Conservation (phyloP, 2,797 vertebrate species). For the Falco naumanni region DNA sequence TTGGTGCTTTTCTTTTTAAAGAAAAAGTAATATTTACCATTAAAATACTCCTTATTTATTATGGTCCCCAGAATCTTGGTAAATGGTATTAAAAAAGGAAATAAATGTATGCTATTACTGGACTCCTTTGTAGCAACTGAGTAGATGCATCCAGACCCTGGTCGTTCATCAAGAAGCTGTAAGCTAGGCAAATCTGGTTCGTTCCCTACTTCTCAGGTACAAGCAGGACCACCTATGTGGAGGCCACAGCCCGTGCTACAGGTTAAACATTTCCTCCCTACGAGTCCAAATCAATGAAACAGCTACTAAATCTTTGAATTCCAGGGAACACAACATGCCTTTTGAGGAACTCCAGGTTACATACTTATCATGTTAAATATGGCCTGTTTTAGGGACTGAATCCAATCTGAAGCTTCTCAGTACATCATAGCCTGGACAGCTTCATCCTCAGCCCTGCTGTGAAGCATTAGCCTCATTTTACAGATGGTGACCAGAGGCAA, state of each 20-base stretch:
- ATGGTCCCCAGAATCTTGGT: not conserved
- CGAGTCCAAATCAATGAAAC: not conserved
- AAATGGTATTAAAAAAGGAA: not conserved
- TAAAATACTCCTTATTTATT: not conserved
- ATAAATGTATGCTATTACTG: not conserved
- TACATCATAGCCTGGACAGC: not conserved
- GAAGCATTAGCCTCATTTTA: not conserved
- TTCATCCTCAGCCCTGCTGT: not conserved
- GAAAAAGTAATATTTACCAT: not conserved
- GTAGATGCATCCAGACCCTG: not conserved
- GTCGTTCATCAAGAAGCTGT: not conserved
- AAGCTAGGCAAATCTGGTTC: not conserved
- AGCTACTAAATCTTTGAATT: not conserved
- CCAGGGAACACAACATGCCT: not conserved
- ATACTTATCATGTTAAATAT: not conserved
- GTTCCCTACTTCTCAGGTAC: not conserved
- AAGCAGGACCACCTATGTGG: not conserved
- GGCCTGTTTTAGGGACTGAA: not conserved
- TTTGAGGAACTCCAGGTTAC: not conserved
- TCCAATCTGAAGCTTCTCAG: not conserved
- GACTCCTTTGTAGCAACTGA: not conserved
- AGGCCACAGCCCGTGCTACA: not conserved
- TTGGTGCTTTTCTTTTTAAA: not conserved
- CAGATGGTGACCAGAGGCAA: conserved; percentile 27
- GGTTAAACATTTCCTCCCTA: not conserved